These are phyloP conservation scores for Tetrapedia diversipes DNA, from an alignment of 2,888 invertebrate genomes.

Conservation along the genomic window DNA sequence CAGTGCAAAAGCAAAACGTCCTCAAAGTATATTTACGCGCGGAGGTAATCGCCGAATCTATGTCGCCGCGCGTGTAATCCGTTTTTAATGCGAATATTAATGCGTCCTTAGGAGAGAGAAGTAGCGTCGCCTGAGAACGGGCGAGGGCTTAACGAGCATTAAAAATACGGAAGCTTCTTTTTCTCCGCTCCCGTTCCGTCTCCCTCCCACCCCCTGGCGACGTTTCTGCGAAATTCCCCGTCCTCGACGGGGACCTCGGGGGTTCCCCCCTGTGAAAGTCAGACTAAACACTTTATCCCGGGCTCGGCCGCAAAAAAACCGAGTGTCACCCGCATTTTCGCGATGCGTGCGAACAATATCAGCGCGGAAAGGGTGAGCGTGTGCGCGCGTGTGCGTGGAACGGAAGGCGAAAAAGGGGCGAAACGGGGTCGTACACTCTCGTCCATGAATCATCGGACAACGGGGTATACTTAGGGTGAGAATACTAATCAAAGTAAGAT, in stretches of 20 bases:
- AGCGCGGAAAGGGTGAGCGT: slow-evolving; percentile 18
- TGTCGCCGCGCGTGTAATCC: slow-evolving; percentile 34
- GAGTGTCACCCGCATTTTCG: slow-evolving; percentile 54
- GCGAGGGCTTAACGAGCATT: slow-evolving; percentile 48
- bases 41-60: slow-evolving; percentile 31
- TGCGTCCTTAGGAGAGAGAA: slow-evolving; percentile 2
- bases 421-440: no score
- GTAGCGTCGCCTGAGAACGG: slow-evolving; percentile 38
- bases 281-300: slow-evolving; percentile 77
- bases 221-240: slow-evolving; percentile 15
- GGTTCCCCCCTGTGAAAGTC: slow-evolving; percentile 44
- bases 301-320: slow-evolving; percentile 52
- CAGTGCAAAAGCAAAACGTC: background rate
- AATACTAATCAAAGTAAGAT: no score
- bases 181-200: slow-evolving; percentile 20
- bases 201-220: slow-evolving; percentile 5
- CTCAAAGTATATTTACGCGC: background rate
- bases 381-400: slow-evolving; percentile 1
- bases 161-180: slow-evolving; percentile 55
- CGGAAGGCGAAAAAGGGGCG: slow-evolving; percentile 27
- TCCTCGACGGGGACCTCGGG: slow-evolving; percentile 33
- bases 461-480: no score
- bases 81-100: slow-evolving; percentile 56
- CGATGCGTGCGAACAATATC: slow-evolving; percentile 70
- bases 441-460: no score